Evolutionary conservation across 37 sponge, comb jelly and placozoan genomes (phyloP).

Genomic region (Oopsacas minuta): DNA sequence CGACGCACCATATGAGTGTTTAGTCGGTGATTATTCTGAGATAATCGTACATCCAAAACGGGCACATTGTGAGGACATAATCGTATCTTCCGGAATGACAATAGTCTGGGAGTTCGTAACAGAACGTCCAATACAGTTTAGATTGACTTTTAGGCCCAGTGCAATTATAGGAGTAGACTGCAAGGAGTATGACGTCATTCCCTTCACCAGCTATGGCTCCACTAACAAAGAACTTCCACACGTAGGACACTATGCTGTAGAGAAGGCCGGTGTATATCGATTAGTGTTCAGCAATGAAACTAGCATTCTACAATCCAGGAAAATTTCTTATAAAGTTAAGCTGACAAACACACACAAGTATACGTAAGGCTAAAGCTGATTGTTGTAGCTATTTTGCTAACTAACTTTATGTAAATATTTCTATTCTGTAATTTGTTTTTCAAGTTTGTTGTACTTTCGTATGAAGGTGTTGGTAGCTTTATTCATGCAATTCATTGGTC

Average conservation of each 20-base stretch:
- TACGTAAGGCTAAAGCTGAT: background rate
- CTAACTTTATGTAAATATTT: background rate
- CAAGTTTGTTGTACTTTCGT: no score
- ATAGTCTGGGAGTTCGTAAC: constrained; percentile 7
- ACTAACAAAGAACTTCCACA: background rate
- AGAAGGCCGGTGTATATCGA: background rate
- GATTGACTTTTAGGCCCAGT: background rate
- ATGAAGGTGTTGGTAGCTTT: no score
- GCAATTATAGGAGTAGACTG: background rate
- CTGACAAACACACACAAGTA: background rate
- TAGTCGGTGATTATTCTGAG: constrained; percentile 15
- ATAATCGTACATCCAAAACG: background rate
- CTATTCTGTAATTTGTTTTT: background rate
- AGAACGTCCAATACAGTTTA: constrained; percentile 1
- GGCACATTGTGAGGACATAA: background rate
- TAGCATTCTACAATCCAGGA: background rate
- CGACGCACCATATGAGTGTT: background rate
- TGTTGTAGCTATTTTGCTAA: background rate
- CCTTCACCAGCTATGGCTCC: background rate
- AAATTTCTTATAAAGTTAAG: constrained; percentile 12
- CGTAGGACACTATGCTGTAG: background rate
- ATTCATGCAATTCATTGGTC: no score
- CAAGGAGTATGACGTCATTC: background rate
- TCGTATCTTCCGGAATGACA: background rate
- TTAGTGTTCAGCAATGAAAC: constrained; percentile 13